phyloP scores from a whole-genome alignment of 92 coral and sea anemone species.

The Porites evermanni region DNA sequence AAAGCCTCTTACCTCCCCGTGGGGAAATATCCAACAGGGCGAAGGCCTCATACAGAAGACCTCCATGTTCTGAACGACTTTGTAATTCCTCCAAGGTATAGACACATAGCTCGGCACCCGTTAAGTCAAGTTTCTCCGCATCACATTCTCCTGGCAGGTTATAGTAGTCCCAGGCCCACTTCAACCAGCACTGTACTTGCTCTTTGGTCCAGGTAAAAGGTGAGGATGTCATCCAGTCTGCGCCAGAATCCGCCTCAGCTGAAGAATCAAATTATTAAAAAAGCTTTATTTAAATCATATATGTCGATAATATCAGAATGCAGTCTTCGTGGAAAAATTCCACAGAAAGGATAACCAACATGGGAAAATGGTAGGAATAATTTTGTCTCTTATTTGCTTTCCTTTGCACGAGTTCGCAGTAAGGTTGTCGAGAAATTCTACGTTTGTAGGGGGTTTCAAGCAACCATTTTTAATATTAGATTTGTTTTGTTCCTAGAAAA shows the following conservation, averaged over 20 bases:
- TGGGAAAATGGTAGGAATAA: too few species aligned
- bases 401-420: too few species aligned
- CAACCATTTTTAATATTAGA: too few species aligned
- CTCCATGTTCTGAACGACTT: slow-evolving; percentile 63
- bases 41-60: slow-evolving; percentile 55
- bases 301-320: not conserved
- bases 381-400: too few species aligned
- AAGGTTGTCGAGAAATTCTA: too few species aligned
- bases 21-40: slow-evolving; percentile 34
- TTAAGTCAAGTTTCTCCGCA: slow-evolving; percentile 35
- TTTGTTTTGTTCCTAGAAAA: too few species aligned
- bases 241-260: slow-evolving; percentile 6
- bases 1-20: slow-evolving; percentile 25
- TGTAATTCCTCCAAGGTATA: slow-evolving; percentile 56
- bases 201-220: slow-evolving; percentile 53
- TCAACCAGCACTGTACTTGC: slow-evolving; percentile 49
- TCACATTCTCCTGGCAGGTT: slow-evolving; percentile 31
- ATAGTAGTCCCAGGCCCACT: slow-evolving; percentile 35
- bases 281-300: not conserved
- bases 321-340: not conserved
- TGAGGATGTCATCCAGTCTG: slow-evolving; percentile 26
- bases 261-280: not conserved
- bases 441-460: too few species aligned
- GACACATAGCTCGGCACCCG: slow-evolving; percentile 60
- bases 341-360: too few species aligned